Evolutionary conservation across 1,140 invertebrate species (phyloP).

Genomic region (Sarcophaga peregrina): DNA sequence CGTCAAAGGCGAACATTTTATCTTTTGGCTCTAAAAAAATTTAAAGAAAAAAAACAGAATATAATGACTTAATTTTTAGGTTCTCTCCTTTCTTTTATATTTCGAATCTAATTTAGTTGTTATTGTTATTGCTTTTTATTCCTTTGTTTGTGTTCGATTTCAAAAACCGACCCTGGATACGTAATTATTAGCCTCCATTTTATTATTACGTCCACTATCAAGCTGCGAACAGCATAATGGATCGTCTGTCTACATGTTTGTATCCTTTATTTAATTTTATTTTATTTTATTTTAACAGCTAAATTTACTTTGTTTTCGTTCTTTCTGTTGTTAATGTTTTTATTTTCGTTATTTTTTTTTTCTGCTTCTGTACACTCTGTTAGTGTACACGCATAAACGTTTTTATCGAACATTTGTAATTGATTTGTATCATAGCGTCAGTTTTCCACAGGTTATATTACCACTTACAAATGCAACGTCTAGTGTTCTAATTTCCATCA

Average conservation of each 20-base stretch:
- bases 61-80: conserved; percentile 24
- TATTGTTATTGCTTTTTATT: neutral
- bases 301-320: neutral
- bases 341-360: no score
- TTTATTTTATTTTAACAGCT: neutral
- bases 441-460: neutral
- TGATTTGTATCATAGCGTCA: conserved; percentile 13
- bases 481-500: conserved; percentile 15
- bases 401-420: conserved; percentile 25
- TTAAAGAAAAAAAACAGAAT: neutral
- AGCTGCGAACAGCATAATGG: neutral
- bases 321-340: no score
- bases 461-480: neutral
- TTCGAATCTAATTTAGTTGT: neutral
- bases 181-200: conserved; percentile 36
- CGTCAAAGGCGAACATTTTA: neutral
- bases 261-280: no score
- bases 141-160: neutral
- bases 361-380: neutral
- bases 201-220: neutral
- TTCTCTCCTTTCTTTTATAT: neutral
- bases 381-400: neutral
- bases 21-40: neutral
- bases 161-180: conserved; percentile 14
- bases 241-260: neutral